Conservation (phyloP, 2,113 vertebrate species). For the Hippocampus comes region DNA sequence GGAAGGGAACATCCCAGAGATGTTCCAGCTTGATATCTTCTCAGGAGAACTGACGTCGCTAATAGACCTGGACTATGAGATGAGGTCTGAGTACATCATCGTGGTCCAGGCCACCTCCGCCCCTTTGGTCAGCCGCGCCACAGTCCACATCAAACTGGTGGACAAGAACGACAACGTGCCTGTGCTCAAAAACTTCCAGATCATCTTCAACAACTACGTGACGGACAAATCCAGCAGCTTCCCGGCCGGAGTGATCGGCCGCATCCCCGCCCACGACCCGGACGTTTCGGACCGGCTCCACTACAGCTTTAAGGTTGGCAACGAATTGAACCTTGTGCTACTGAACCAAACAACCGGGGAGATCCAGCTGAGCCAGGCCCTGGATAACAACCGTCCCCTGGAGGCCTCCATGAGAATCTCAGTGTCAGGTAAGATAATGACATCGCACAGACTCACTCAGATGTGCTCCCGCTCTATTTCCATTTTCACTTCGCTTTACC, state of each 20-base stretch:
- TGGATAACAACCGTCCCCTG: constrained; percentile 94
- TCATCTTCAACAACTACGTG: constrained; percentile 97
- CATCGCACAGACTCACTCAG: constrained; percentile 1
- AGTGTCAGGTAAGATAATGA: constrained; percentile 82
- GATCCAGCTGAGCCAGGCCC: constrained; percentile 83
- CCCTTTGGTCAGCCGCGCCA: constrained; percentile 91
- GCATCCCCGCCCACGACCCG: constrained; percentile 86
- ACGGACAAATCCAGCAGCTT: constrained; percentile 89
- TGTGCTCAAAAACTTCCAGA: constrained; percentile 89
- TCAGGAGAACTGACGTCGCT: constrained; percentile 89
- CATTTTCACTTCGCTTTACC: constrained; percentile 39
- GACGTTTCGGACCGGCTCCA: constrained; percentile 86
- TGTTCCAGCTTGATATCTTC: constrained; percentile 96
- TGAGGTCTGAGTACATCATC: constrained; percentile 83
- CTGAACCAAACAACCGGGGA: constrained; percentile 88
- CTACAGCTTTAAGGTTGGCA: constrained; percentile 87
- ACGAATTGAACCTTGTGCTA: constrained; percentile 87
- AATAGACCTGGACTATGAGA: constrained; percentile 90
- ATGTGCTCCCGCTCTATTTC: constrained; percentile 24
- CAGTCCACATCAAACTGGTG: constrained; percentile 85
- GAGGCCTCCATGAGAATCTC: constrained; percentile 92
- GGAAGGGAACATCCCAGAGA: constrained; percentile 94
- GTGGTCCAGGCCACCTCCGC: constrained; percentile 95
- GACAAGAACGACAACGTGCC: constrained; percentile 92
- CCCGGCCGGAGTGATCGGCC: constrained; percentile 85